Evolutionary conservation across 2,888 invertebrate genomes (phyloP).

Genomic region (Tinea semifulvella): DNA sequence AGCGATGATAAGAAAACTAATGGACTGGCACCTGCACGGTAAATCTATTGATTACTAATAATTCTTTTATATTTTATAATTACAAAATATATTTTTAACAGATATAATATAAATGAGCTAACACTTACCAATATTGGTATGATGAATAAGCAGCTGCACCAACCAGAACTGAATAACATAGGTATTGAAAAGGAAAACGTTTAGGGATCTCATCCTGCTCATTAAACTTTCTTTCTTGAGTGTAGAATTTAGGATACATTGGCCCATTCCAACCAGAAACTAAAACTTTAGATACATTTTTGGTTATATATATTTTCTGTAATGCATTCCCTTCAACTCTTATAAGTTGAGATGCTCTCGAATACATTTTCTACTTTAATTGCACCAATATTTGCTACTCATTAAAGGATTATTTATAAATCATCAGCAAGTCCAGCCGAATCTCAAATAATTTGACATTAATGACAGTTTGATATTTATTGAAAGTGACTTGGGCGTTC

Average conservation of each 20-base stretch:
- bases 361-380: slow-evolving; percentile 1
- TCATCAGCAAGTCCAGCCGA: too few species aligned
- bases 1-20: too few species aligned
- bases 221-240: slow-evolving; percentile 23
- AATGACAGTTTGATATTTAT: not conserved
- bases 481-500: too few species aligned
- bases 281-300: slow-evolving; percentile 24
- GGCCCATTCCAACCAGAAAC: slow-evolving; percentile 24
- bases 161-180: slow-evolving; percentile 40
- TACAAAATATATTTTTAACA: too few species aligned
- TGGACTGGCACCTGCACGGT: too few species aligned
- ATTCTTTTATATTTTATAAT: too few species aligned
- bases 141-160: slow-evolving; percentile 40
- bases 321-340: slow-evolving; percentile 24
- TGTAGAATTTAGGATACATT: slow-evolving; percentile 25
- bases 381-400: not conserved
- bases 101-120: too few species aligned
- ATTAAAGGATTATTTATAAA: too few species aligned
- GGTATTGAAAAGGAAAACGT: slow-evolving; percentile 30
- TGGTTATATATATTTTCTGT: slow-evolving; percentile 27
- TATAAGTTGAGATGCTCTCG: slow-evolving; percentile 1
- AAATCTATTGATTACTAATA: too few species aligned
- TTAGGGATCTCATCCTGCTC: slow-evolving; percentile 21
- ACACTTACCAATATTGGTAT: slow-evolving; percentile 43
- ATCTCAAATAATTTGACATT: too few species aligned